Conservation (phyloP, 2,888 invertebrate species). For the Sinotaia quadrata region DNA sequence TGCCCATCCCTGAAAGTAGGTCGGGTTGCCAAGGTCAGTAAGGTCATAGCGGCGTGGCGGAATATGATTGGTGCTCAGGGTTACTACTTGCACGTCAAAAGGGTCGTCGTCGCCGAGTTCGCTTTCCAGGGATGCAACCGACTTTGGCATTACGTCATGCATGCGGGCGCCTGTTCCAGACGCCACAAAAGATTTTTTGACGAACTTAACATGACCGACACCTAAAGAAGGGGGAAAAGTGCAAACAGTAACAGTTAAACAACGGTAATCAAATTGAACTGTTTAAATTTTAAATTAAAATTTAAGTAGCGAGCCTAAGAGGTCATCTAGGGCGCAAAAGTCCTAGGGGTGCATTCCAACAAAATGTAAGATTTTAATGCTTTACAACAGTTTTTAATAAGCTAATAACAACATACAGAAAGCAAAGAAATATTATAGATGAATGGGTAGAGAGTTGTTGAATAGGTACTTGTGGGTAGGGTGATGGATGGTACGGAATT, state of each 20-base stretch:
- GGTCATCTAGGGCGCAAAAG: too few relatives aligned
- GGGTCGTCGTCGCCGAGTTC: constrained; percentile 37
- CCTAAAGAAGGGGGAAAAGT: constrained; percentile 3
- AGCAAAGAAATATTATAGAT: too few relatives aligned
- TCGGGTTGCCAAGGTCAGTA: constrained; percentile 43
- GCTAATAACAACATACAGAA: too few relatives aligned
- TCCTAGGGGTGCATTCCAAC: too few relatives aligned
- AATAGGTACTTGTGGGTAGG: too few relatives aligned
- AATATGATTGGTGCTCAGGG: constrained; percentile 28
- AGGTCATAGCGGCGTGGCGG: constrained; percentile 46
- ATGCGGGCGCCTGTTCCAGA: neutral
- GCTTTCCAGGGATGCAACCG: constrained; percentile 36
- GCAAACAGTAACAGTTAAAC: neutral
- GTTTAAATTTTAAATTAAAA: too few relatives aligned
- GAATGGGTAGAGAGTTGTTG: too few relatives aligned
- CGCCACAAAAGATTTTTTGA: constrained; percentile 23
- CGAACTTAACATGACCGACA: constrained; percentile 18
- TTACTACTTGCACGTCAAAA: constrained; percentile 38
- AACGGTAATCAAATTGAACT: too few relatives aligned
- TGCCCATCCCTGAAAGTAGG: constrained; percentile 50
- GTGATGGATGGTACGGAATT: too few relatives aligned
- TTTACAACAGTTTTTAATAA: too few relatives aligned
- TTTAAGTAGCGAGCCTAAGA: too few relatives aligned
- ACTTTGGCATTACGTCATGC: constrained; percentile 26
- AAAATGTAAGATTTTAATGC: too few relatives aligned